phyloP scores from a whole-genome alignment of 2,888 invertebrate genomes.

The Anagyrus pseudococci region DNA sequence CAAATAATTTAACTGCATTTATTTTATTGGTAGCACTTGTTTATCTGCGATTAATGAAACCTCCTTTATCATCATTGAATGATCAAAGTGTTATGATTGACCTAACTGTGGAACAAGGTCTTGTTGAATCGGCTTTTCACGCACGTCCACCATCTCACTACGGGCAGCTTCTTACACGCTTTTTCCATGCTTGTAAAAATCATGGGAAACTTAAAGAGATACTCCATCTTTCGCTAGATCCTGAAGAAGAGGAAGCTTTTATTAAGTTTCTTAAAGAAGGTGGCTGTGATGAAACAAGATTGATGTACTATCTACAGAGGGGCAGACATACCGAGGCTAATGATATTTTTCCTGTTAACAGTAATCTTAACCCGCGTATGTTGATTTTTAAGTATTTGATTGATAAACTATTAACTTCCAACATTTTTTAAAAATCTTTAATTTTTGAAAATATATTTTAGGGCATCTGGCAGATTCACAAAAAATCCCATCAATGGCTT shows the following conservation, averaged over 20 bases:
- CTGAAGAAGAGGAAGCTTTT: conserved; percentile 73
- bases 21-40: conserved; percentile 65
- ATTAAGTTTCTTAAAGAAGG: conserved; percentile 72
- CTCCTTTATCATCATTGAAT: conserved; percentile 64
- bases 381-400: not conserved
- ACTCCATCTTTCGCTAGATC: conserved; percentile 69
- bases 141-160: conserved; percentile 54
- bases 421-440: not conserved
- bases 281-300: conserved; percentile 71
- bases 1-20: no score
- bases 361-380: conserved; percentile 16
- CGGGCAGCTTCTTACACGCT: conserved; percentile 49
- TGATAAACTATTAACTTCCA: not conserved
- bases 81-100: conserved; percentile 60
- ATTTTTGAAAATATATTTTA: no score
- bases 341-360: conserved; percentile 35
- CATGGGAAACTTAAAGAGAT: conserved; percentile 59
- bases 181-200: conserved; percentile 54
- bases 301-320: conserved; percentile 75
- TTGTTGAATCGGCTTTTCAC: conserved; percentile 57
- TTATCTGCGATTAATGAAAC: conserved; percentile 71
- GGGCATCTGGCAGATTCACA: conserved; percentile 19
- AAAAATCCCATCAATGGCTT: conserved; percentile 41
- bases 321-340: conserved; percentile 60
- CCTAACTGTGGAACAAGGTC: conserved; percentile 54